Percentiles rank a stretch among this genome's conserved stretches.
Conservation (phyloP, 2,888 invertebrate genomes). For the Cantharis rufa region DNA sequence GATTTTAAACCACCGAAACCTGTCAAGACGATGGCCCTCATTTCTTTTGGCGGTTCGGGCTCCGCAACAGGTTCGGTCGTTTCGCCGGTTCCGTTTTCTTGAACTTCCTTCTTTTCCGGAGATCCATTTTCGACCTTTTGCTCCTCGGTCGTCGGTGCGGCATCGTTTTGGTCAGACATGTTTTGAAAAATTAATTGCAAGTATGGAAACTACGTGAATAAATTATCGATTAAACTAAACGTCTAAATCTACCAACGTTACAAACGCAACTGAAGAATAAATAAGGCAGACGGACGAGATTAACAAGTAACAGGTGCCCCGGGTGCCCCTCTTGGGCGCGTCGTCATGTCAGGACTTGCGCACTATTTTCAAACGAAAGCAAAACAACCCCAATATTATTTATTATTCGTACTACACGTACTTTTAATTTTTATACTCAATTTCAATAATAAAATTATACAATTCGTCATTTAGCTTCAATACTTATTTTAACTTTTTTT, state of each 20-base stretch:
- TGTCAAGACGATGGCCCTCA: conserved; percentile 82
- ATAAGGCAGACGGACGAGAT: conserved; percentile 6
- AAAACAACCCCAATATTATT: conserved; percentile 9
- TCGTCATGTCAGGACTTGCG: conserved; percentile 46
- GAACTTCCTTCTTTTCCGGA: conserved; percentile 44
- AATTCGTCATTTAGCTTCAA: background rate
- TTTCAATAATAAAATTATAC: background rate
- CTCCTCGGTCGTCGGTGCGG: conserved; percentile 41
- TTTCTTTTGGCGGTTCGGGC: conserved; percentile 72
- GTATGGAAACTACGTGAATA: conserved; percentile 12
- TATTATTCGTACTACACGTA: background rate
- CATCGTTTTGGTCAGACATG: conserved; percentile 45
- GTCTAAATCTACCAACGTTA: background rate
- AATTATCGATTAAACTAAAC: conserved; percentile 1
- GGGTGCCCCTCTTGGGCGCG: conserved; percentile 51
- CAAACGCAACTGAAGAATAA: background rate
- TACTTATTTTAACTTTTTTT: background rate
- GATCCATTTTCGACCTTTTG: conserved; percentile 38
- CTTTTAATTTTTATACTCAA: background rate
- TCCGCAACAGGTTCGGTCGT: conserved; percentile 47
- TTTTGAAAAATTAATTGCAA: conserved; percentile 7
- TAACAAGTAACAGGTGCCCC: conserved; percentile 48
- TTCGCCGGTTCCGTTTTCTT: conserved; percentile 57
- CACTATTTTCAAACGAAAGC: conserved; percentile 14
- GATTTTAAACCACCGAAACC: conserved; percentile 86